phyloP scores from a whole-genome alignment of 2,888 invertebrate species.

The Athripsodes cinereus region DNA sequence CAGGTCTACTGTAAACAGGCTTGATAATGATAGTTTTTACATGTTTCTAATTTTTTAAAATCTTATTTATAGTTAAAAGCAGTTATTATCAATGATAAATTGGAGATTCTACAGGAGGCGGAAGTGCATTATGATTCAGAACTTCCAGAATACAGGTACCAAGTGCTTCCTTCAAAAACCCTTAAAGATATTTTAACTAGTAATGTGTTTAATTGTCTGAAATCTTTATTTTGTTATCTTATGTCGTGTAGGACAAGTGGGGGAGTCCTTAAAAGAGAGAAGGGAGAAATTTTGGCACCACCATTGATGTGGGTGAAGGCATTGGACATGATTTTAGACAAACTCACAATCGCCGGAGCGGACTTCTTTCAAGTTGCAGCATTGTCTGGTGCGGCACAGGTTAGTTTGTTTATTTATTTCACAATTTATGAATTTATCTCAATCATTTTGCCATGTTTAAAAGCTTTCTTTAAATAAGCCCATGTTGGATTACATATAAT shows the following conservation, averaged over 20 bases:
- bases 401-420: slow-evolving; percentile 34
- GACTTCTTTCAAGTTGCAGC: slow-evolving; percentile 79
- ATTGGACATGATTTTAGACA: slow-evolving; percentile 82
- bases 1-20: too few relatives aligned
- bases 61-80: slow-evolving; percentile 75
- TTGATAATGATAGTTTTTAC: too few relatives aligned
- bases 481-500: too few relatives aligned
- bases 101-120: slow-evolving; percentile 69
- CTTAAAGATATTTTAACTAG: too few relatives aligned
- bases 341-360: slow-evolving; percentile 72
- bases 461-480: too few relatives aligned
- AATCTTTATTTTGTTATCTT: too few relatives aligned
- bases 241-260: slow-evolving; percentile 44
- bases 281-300: slow-evolving; percentile 68
- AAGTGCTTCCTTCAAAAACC: too few relatives aligned
- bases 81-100: slow-evolving; percentile 67
- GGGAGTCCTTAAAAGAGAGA: slow-evolving; percentile 48
- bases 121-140: slow-evolving; percentile 87
- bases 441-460: too few relatives aligned
- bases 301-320: slow-evolving; percentile 95
- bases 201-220: too few relatives aligned
- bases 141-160: slow-evolving; percentile 89
- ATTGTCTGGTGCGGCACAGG: slow-evolving; percentile 89
- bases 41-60: slow-evolving; percentile 16
- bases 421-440: too few relatives aligned